Evolutionary conservation across 2,113 vertebrate species (phyloP).

Genomic region (Myrmophylax atrothorax): DNA sequence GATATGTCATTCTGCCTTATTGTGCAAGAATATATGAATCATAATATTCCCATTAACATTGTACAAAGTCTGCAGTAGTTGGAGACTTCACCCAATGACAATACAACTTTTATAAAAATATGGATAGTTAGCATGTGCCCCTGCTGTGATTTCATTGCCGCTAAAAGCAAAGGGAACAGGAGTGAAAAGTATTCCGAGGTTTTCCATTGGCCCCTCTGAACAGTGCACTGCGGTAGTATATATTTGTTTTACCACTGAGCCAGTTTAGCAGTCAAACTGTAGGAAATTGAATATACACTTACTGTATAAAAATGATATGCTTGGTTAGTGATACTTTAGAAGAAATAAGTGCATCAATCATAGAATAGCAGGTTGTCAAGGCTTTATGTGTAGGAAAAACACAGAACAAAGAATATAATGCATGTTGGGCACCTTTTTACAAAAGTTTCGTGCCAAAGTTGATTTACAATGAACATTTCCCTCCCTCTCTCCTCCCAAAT

Average conservation of each 20-base stretch:
- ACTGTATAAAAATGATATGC: constrained; percentile 81
- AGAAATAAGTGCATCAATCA: constrained; percentile 84
- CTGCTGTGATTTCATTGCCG: constrained; percentile 31
- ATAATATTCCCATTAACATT: constrained; percentile 64
- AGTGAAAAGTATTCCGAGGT: constrained; percentile 3
- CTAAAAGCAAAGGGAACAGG: not conserved
- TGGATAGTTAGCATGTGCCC: constrained; percentile 14
- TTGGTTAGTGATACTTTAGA: constrained; percentile 81
- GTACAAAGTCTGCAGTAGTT: constrained; percentile 51
- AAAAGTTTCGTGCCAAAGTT: constrained; percentile 63
- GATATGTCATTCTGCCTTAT: constrained; percentile 69
- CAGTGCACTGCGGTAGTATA: constrained; percentile 35
- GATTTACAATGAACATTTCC: constrained; percentile 40
- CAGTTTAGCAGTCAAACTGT: constrained; percentile 80
- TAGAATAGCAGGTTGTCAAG: constrained; percentile 75
- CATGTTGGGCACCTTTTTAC: constrained; percentile 61
- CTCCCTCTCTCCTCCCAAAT: constrained; percentile 11
- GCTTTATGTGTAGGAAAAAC: constrained; percentile 72
- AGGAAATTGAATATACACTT: constrained; percentile 82
- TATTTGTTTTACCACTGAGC: constrained; percentile 73
- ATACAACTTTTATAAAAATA: constrained; percentile 26
- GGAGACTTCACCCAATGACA: constrained; percentile 23
- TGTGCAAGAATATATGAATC: constrained; percentile 68
- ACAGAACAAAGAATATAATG: constrained; percentile 70
- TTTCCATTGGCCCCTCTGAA: constrained; percentile 53